Evolutionary conservation across 1,140 invertebrate genomes (phyloP).

Genomic region (Stegodyphus dumicola): DNA sequence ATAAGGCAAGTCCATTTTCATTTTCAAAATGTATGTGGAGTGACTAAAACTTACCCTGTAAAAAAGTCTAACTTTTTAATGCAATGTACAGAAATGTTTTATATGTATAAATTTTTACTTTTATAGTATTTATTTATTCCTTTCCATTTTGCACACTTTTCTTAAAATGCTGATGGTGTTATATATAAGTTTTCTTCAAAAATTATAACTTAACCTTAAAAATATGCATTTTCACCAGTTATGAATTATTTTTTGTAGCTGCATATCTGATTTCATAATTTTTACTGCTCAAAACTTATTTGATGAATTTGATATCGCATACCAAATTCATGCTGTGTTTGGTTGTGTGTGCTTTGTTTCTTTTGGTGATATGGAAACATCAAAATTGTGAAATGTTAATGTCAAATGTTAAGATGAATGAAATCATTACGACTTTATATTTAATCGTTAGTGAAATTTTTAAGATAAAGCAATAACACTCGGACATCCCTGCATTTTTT

Average conservation of each 20-base stretch:
- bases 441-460: too few species aligned
- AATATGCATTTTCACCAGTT: background rate
- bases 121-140: conserved; percentile 12
- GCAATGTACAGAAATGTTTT: conserved; percentile 44
- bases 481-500: too few species aligned
- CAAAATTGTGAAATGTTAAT: too few species aligned
- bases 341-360: too few species aligned
- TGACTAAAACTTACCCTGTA: conserved; percentile 1
- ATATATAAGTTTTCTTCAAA: background rate
- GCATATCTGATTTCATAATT: background rate
- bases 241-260: background rate
- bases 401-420: too few species aligned
- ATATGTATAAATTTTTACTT: conserved; percentile 17
- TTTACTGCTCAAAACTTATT: background rate
- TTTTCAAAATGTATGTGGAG: conserved; percentile 3
- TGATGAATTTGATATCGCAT: too few species aligned
- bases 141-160: background rate
- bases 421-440: too few species aligned
- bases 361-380: too few species aligned
- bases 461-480: too few species aligned
- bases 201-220: too few species aligned
- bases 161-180: background rate
- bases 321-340: too few species aligned
- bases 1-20: conserved; percentile 48
- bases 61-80: conserved; percentile 26